phyloP scores from a whole-genome alignment of 2,888 invertebrate genomes.

The Spodoptera picta region DNA sequence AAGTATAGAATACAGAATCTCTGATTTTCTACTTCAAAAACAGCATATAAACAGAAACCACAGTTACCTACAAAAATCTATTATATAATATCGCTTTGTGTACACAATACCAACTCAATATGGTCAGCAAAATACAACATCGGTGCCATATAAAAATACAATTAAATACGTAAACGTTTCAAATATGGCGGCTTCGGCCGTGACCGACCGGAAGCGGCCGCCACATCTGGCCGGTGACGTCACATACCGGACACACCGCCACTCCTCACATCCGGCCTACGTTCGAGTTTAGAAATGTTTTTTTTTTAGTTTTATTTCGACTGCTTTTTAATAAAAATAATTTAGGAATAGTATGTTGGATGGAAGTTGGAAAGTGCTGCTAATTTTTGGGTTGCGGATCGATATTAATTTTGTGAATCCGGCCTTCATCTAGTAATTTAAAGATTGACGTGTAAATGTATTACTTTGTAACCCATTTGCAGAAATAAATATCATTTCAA shows the following conservation, averaged over 20 bases:
- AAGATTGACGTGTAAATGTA: no score
- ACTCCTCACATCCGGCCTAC: constrained; percentile 58
- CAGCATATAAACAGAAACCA: no score
- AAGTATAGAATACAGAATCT: no score
- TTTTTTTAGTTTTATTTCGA: constrained; percentile 48
- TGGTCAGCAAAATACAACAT: neutral
- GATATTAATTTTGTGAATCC: no score
- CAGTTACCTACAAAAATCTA: no score
- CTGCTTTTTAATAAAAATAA: constrained; percentile 14
- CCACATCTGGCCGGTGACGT: constrained; percentile 75
- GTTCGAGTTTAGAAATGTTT: constrained; percentile 48
- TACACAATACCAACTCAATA: neutral
- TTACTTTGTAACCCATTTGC: no score
- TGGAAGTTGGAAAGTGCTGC: neutral
- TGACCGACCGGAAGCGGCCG: constrained; percentile 68
- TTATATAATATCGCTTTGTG: no score
- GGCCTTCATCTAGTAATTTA: no score
- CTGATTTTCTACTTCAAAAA: no score
- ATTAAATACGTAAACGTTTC: constrained; percentile 36
- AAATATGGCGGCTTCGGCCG: constrained; percentile 51
- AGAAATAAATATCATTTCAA: no score
- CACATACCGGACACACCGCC: constrained; percentile 68
- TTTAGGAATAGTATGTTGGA: neutral
- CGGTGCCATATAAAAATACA: constrained; percentile 25
- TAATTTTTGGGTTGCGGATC: no score